phyloP scores from a whole-genome alignment of 2,113 vertebrate genomes.

The Thermophis baileyi region DNA sequence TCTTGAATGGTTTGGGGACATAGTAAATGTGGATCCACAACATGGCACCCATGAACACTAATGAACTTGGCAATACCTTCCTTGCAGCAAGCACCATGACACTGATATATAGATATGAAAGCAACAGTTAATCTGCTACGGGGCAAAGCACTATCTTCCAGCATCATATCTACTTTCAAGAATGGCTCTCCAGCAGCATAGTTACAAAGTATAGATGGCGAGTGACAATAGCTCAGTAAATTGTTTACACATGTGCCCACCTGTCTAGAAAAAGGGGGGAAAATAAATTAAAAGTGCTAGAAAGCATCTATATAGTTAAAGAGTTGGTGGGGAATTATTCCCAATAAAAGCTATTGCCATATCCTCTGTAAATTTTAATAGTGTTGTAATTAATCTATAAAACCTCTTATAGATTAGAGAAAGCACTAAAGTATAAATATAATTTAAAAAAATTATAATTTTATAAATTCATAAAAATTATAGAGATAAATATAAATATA shows the following conservation, averaged over 20 bases:
- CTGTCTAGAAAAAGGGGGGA: not conserved
- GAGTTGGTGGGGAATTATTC: not conserved
- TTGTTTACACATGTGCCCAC: not conserved
- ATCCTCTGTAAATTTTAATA: not conserved
- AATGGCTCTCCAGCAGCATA: not conserved
- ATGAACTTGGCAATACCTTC: not conserved
- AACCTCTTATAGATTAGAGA: not conserved
- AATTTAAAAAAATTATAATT: not conserved
- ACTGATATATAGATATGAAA: not conserved
- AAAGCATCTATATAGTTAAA: not conserved
- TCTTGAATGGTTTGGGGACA: not conserved
- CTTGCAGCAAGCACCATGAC: not conserved
- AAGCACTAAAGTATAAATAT: not conserved
- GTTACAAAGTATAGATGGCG: not conserved
- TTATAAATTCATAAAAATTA: too few relatives aligned
- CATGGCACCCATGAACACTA: not conserved
- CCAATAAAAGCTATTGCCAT: not conserved
- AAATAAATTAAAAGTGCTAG: not conserved
- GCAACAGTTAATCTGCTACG: not conserved
- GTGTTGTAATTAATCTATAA: not conserved
- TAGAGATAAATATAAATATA: not conserved
- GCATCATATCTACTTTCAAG: not conserved
- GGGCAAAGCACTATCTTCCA: not conserved
- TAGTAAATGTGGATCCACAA: not conserved
- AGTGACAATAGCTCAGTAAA: not conserved